Conservation (phyloP, 2,797 vertebrate genomes). For the Graptemys geographica region DNA sequence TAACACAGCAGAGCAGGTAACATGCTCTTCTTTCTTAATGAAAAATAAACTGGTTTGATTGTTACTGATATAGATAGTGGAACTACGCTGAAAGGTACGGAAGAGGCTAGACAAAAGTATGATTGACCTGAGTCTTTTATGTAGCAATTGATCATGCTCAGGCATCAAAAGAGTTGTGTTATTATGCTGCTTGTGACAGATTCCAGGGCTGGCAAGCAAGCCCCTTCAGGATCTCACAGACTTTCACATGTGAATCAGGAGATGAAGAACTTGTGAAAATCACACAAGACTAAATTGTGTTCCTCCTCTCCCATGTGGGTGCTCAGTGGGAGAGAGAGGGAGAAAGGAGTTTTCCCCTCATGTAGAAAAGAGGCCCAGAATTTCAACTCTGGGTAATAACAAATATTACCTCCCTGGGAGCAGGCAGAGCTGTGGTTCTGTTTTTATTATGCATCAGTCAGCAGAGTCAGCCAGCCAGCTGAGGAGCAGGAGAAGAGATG, state of each 20-base stretch:
- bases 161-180: background rate
- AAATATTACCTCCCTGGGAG: background rate
- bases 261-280: background rate
- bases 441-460: background rate
- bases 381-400: background rate
- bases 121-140: background rate
- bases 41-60: constrained; percentile 16
- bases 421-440: background rate
- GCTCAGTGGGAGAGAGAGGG: background rate
- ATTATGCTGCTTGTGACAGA: background rate
- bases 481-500: background rate
- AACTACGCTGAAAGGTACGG: constrained; percentile 26
- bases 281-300: background rate
- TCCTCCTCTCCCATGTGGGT: background rate
- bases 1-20: background rate
- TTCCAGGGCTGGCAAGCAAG: background rate
- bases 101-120: background rate
- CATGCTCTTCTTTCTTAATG: background rate
- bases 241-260: background rate
- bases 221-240: accelerated
- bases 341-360: background rate
- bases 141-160: background rate
- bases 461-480: background rate
- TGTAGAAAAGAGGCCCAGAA: background rate
- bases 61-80: background rate